A percentile compares a stretch with the other conserved stretches of the same genome.
Evolutionary conservation across 2,888 invertebrate species (phyloP).

Genomic region (Hyalella azteca): DNA sequence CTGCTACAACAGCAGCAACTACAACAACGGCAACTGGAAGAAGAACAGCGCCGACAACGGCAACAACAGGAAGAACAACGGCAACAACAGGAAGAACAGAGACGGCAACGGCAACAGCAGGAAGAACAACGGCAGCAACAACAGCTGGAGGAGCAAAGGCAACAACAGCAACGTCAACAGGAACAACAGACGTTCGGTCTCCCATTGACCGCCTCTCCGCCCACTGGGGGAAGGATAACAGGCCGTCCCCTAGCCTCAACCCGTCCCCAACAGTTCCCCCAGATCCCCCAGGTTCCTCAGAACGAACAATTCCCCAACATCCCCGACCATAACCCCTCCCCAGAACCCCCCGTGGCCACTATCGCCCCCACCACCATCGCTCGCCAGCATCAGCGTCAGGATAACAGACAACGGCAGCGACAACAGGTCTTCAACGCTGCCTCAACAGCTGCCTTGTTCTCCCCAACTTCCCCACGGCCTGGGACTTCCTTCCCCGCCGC

Average conservation of each 20-base stretch:
- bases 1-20: background rate
- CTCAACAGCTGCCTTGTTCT: background rate
- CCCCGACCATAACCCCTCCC: background rate
- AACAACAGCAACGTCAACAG: background rate
- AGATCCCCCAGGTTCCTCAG: background rate
- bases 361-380: slow-evolving; percentile 14
- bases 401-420: background rate
- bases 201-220: background rate
- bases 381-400: background rate
- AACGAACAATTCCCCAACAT: background rate
- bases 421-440: background rate
- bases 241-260: background rate
- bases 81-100: too few relatives aligned
- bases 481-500: background rate
- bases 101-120: background rate
- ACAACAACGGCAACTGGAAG: background rate
- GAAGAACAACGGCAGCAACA: too few relatives aligned
- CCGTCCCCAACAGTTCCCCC: background rate
- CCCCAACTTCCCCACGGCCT: background rate
- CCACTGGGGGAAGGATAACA: background rate
- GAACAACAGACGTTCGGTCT: background rate
- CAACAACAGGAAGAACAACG: too few relatives aligned
- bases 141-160: too few relatives aligned
- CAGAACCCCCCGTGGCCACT: background rate
- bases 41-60: background rate